Base-by-base conservation (phyloP, 2,797 vertebrate species). In the Hippopotamyrus pictus region DNA sequence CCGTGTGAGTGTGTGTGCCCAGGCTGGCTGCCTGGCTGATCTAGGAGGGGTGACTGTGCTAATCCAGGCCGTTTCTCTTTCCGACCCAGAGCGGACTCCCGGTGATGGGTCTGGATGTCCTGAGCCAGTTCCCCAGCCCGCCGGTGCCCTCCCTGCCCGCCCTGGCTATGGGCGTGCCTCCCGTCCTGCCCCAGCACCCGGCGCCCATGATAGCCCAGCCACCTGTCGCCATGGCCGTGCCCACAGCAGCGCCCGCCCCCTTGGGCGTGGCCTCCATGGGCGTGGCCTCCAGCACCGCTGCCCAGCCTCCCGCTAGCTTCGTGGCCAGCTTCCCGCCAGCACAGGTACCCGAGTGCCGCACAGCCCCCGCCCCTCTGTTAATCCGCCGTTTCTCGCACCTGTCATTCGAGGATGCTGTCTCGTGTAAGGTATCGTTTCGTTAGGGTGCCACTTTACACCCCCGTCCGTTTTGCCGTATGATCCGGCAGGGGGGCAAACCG, bases 81-180 rank as follows among this genome's bases (percentile, higher is more conserved):
- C 90, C 88, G 41, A 88, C 93, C 84, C 95, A 99, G 99, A 97
- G 97, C 44, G 98, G 99, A 88, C 96, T 98, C 88, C 97, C 97
- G 44, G 96, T 96, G 5, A 95, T 99, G 95, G 98, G 96, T 92
- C 95, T 98, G 6, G 98, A 99, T 19, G 96, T 97, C 91, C 94
- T 99, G 90, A 97, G 94, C 94, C 98, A 99, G 95, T 99, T 99
- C 90, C 96, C 98, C 3, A 96, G 97, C 5, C 97, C 98, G 6
- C 99, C 98, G 0, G 92, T 99, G 88, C 98, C 99, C 92, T 98
- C 96, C 73, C 92, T 99, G 91, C 97, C 96, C 0, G 96, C 97
- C 3, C 94, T 98, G 92, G 93, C 97, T 2, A 93, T 98, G 95
- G 93, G 97, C 3, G 95, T 99, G 93, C 94, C 97, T 8, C 88